Evolutionary conservation across 2,113 vertebrate species (phyloP).

Genomic region (Aptenodytes patagonicus): DNA sequence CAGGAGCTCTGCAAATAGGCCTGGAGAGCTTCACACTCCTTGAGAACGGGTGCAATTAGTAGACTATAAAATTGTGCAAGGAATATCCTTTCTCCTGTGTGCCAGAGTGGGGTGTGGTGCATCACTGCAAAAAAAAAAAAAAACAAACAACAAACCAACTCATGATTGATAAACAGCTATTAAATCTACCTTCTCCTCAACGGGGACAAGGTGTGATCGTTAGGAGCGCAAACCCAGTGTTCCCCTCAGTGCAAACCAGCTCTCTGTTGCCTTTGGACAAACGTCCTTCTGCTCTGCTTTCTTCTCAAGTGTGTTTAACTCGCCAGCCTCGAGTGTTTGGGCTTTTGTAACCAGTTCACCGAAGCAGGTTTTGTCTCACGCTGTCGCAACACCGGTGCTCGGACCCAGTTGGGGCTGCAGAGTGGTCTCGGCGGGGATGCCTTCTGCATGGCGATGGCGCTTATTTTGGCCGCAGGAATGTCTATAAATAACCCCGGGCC

Average conservation of each 20-base stretch:
- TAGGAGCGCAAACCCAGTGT: accelerated
- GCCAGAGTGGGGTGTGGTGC: not conserved
- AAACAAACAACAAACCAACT: not conserved
- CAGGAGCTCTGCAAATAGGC: not conserved
- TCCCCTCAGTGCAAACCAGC: not conserved
- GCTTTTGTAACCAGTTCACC: not conserved
- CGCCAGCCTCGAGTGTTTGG: accelerated
- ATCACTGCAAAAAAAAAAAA: not conserved
- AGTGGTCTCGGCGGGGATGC: not conserved
- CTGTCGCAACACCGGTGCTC: accelerated
- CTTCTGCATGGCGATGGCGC: not conserved
- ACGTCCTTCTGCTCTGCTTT: not conserved
- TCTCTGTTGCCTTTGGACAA: not conserved
- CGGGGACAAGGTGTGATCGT: accelerated
- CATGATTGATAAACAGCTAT: not conserved
- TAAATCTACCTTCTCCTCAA: not conserved
- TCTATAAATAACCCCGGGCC: not conserved
- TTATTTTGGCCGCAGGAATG: constrained; percentile 24
- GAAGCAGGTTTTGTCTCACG: not conserved
- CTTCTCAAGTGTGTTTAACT: not conserved
- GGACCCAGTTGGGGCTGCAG: accelerated
- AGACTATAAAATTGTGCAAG: not conserved
- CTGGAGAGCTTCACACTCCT: not conserved
- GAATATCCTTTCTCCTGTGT: accelerated
- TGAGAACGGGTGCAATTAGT: not conserved